These are phyloP conservation scores for Mizuhopecten yessoensis DNA, from an alignment of 1,140 invertebrate species.

Conservation along the genomic window DNA sequence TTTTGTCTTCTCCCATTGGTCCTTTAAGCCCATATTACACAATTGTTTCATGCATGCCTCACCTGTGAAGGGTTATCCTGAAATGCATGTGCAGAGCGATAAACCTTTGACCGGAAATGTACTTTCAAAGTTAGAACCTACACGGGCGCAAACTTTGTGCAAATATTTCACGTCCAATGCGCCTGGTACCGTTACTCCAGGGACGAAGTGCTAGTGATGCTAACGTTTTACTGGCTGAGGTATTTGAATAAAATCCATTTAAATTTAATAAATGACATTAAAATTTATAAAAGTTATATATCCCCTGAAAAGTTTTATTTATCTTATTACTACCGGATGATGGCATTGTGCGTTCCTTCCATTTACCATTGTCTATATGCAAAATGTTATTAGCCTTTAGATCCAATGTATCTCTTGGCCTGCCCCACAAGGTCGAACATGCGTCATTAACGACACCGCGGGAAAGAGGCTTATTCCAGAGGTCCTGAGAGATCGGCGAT, in stretches of 20 bases:
- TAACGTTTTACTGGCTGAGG: neutral
- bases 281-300: neutral
- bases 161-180: neutral
- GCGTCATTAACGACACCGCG: neutral
- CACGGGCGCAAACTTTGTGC: neutral
- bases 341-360: neutral
- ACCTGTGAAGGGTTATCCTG: neutral
- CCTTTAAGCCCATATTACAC: constrained; percentile 60
- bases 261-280: neutral
- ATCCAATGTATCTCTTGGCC: neutral
- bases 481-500: neutral
- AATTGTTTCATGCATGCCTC: constrained; percentile 9
- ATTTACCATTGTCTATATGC: neutral
- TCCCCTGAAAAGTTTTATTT: neutral
- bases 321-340: neutral
- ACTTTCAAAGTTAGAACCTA: neutral
- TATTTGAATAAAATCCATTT: neutral
- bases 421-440: neutral
- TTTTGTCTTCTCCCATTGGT: constrained; percentile 56
- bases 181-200: neutral
- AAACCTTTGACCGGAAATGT: neutral
- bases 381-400: neutral
- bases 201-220: neutral
- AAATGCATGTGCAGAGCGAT: neutral
- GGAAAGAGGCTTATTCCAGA: constrained; percentile 13